phyloP scores from a whole-genome alignment of 2,888 invertebrate species.

The Zhengitettix transpicula region DNA sequence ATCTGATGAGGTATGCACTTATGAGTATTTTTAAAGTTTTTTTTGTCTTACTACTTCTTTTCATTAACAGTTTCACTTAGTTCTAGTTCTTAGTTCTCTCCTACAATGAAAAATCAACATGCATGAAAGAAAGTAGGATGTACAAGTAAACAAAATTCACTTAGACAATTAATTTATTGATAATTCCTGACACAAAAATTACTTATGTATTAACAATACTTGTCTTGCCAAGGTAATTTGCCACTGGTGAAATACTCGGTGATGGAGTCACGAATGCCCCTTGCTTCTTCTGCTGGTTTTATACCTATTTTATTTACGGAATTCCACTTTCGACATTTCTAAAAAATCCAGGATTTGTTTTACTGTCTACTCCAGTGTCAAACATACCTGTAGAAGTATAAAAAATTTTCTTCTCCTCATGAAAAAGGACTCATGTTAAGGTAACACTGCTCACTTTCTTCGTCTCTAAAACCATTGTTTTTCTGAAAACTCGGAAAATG shows the following conservation, averaged over 20 bases:
- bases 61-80: too few relatives aligned
- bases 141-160: not conserved
- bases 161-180: not conserved
- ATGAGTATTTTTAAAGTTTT: not conserved
- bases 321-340: constrained; percentile 6
- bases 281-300: not conserved
- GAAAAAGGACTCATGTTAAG: constrained; percentile 3
- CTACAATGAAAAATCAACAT: too few relatives aligned
- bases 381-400: constrained; percentile 7
- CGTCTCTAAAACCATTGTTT: constrained; percentile 8
- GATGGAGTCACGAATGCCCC: too few relatives aligned
- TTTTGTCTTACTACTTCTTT: not conserved
- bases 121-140: not conserved
- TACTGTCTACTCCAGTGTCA: constrained; percentile 10
- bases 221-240: not conserved
- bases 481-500: constrained; percentile 10
- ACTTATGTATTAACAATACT: not conserved
- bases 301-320: not conserved
- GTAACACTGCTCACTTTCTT: constrained; percentile 8
- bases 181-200: not conserved
- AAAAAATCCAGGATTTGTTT: constrained; percentile 14
- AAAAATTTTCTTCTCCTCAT: constrained; percentile 9
- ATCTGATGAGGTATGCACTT: not conserved
- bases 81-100: too few relatives aligned
- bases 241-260: not conserved